phyloP scores from a whole-genome alignment of 64 coral and sea anemone species.

The Stichodactyla mertensii region DNA sequence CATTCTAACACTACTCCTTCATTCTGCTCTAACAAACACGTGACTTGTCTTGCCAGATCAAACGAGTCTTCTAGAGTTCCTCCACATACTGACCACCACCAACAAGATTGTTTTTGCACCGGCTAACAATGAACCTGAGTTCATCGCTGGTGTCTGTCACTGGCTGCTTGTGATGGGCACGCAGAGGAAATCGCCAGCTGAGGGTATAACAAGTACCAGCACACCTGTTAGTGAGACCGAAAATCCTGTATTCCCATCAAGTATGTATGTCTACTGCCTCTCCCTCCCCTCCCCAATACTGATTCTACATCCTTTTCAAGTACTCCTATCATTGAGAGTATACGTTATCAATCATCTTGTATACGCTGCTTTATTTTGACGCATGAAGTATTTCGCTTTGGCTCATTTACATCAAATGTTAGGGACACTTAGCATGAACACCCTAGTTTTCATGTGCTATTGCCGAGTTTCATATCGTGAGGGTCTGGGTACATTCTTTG shows the following conservation, averaged over 20 bases:
- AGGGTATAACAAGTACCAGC: not conserved
- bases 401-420: too few species aligned
- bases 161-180: constrained; percentile 94
- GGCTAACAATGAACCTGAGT: constrained; percentile 65
- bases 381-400: too few species aligned
- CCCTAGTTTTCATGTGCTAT: too few species aligned
- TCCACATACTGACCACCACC: constrained; percentile 82
- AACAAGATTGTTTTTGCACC: constrained; percentile 78
- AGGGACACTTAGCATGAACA: too few species aligned
- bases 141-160: constrained; percentile 84
- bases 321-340: too few species aligned
- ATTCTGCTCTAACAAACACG: not conserved
- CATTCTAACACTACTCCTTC: not conserved
- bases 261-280: not conserved
- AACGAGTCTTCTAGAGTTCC: constrained; percentile 82
- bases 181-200: constrained; percentile 21
- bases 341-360: too few species aligned
- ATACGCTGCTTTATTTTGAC: too few species aligned
- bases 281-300: not conserved
- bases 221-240: constrained; percentile 6
- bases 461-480: too few species aligned
- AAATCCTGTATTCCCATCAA: not conserved
- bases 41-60: constrained; percentile 44
- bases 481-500: too few species aligned
- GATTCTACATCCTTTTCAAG: too few species aligned